A percentile compares a stretch with the other conserved stretches of the same genome.
Evolutionary conservation across 2,888 invertebrate genomes (phyloP).

Genomic region (Caenorhabditis japonica): DNA sequence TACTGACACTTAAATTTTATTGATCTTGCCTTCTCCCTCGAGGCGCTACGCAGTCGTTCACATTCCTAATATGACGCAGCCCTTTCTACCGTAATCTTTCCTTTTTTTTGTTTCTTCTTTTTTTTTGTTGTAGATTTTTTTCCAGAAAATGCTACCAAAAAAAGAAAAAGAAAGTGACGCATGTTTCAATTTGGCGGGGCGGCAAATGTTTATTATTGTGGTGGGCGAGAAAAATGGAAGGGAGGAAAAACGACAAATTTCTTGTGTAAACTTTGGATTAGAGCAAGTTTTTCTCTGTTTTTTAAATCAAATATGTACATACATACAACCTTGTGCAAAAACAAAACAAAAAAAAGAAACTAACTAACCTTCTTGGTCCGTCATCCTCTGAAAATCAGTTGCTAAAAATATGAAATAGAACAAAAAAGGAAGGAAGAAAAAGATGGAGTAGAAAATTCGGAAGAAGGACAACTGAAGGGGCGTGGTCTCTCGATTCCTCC

Average conservation of each 20-base stretch:
- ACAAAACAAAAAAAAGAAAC: background rate
- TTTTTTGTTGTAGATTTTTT: conserved; percentile 4
- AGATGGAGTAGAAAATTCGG: conserved; percentile 12
- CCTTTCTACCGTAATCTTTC: conserved; percentile 5
- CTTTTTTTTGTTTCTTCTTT: conserved; percentile 7
- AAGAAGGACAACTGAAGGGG: conserved; percentile 34
- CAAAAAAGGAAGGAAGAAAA: conserved; percentile 1
- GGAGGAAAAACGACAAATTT: conserved; percentile 1
- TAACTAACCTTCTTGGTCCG: conserved; percentile 52
- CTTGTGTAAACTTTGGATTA: conserved; percentile 46
- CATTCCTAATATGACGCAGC: conserved; percentile 15
- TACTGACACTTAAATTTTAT: too few relatives aligned
- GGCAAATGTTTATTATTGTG: conserved; percentile 30
- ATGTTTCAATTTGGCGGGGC: conserved; percentile 24
- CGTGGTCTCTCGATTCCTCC: conserved; percentile 8
- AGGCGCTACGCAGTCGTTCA: too few relatives aligned
- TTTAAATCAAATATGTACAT: too few relatives aligned
- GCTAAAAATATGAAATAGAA: background rate
- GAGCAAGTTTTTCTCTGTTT: too few relatives aligned
- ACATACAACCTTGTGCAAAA: background rate
- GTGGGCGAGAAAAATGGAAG: conserved; percentile 1
- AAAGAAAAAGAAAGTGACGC: too few relatives aligned
- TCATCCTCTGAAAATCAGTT: conserved; percentile 18
- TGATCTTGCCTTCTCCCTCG: too few relatives aligned
- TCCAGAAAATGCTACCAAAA: conserved; percentile 1